Conservation (phyloP, 2,797 vertebrate species). For the Lycodopsis pacificus region DNA sequence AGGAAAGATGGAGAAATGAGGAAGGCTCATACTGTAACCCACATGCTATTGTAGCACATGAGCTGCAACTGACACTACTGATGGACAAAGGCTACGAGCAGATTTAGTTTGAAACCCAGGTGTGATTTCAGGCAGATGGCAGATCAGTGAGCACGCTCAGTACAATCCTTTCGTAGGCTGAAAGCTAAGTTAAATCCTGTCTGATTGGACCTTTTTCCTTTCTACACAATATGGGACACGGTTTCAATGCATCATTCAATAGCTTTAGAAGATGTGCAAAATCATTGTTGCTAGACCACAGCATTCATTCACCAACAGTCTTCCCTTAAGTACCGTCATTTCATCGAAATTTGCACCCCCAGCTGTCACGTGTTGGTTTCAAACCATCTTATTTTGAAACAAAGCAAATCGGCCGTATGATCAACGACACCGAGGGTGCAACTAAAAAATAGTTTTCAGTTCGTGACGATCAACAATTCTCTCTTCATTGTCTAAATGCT, state of each 20-base stretch:
- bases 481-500: not conserved
- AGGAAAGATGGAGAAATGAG: slow-evolving; percentile 49
- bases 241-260: not conserved
- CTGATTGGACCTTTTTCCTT: not conserved
- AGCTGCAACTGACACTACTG: slow-evolving; percentile 30
- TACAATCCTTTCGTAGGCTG: not conserved
- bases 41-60: slow-evolving; percentile 44
- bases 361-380: not conserved
- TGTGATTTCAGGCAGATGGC: slow-evolving; percentile 39
- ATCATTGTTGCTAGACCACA: not conserved
- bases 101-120: slow-evolving; percentile 28
- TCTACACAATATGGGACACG: not conserved
- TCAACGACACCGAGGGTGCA: not conserved
- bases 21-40: slow-evolving; percentile 57
- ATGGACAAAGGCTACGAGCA: slow-evolving; percentile 19
- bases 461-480: not conserved
- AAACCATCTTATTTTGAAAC: not conserved
- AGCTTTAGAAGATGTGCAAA: not conserved
- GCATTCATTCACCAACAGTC: not conserved
- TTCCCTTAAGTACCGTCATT: not conserved
- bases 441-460: not conserved
- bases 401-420: not conserved
- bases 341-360: not conserved
- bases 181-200: not conserved
- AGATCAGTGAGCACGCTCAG: not conserved